Conservation (phyloP, 2,797 vertebrate species). For the Apogon hyalosoma region DNA sequence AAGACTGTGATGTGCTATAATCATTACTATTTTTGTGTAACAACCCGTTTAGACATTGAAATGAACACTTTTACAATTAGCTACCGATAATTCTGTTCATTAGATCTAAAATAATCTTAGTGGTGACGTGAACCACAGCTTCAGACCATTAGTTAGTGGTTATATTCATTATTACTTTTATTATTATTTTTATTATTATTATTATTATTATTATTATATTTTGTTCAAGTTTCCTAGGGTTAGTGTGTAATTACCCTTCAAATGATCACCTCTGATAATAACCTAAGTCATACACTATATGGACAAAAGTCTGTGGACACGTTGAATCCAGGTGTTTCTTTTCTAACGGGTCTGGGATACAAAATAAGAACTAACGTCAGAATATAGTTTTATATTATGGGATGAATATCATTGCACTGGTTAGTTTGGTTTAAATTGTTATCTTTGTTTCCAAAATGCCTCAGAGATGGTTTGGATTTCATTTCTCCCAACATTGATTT, state of each 20-base stretch:
- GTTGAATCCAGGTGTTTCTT: too few species aligned
- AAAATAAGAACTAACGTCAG: too few species aligned
- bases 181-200: background rate
- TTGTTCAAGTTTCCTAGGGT: slow-evolving; percentile 46
- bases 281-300: too few species aligned
- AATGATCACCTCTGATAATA: slow-evolving; percentile 1
- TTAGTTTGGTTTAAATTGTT: too few species aligned
- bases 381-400: too few species aligned
- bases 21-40: slow-evolving; percentile 17
- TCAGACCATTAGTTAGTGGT: background rate
- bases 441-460: too few species aligned
- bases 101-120: background rate
- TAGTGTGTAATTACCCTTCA: slow-evolving; percentile 7
- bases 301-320: too few species aligned
- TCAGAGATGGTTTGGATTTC: too few species aligned
- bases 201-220: slow-evolving; percentile 10
- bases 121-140: slow-evolving; percentile 14
- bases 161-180: slow-evolving; percentile 13
- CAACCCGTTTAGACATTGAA: slow-evolving; percentile 39
- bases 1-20: background rate
- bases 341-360: too few species aligned
- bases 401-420: too few species aligned
- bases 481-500: too few species aligned
- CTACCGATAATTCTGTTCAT: background rate
- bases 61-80: slow-evolving; percentile 33